These are phyloP conservation scores for Pluvianellus socialis DNA, from an alignment of 2,113 vertebrate genomes.

Conservation along the genomic window DNA sequence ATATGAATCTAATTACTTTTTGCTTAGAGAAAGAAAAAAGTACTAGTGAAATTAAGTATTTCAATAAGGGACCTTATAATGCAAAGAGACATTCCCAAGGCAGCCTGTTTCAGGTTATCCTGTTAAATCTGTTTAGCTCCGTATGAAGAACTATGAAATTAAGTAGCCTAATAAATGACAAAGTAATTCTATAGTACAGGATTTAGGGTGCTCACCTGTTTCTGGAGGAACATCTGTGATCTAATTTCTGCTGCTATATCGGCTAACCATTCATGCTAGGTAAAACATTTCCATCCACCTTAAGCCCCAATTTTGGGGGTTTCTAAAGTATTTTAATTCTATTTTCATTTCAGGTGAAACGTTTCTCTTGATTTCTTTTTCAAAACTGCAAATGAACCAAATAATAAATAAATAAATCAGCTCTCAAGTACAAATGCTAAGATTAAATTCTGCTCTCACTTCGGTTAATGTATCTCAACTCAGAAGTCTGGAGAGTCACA, in stretches of 20 bases:
- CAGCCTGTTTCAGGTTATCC: neutral
- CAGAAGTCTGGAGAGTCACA: neutral
- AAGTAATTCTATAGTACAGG: neutral
- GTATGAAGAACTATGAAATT: neutral
- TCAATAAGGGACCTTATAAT: neutral
- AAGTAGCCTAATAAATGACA: neutral
- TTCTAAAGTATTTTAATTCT: neutral
- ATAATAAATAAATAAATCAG: neutral
- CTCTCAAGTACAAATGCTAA: neutral
- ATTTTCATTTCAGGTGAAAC: neutral
- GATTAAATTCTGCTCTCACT: neutral
- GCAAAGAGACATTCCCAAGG: neutral
- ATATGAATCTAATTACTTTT: neutral
- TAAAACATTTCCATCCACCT: neutral
- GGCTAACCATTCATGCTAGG: neutral
- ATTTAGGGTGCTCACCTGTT: neutral
- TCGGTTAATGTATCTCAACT: neutral
- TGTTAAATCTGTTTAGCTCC: neutral
- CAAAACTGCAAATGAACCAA: neutral
- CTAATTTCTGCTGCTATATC: neutral
- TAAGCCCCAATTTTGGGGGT: neutral
- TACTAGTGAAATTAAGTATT: neutral
- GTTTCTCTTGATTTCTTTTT: neutral
- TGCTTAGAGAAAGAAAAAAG: neutral
- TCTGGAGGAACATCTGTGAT: neutral